Percentiles rank a stretch among this genome's conserved stretches.
phyloP scores from a whole-genome alignment of 2,888 invertebrate species.

The Theodoxus fluviatilis region DNA sequence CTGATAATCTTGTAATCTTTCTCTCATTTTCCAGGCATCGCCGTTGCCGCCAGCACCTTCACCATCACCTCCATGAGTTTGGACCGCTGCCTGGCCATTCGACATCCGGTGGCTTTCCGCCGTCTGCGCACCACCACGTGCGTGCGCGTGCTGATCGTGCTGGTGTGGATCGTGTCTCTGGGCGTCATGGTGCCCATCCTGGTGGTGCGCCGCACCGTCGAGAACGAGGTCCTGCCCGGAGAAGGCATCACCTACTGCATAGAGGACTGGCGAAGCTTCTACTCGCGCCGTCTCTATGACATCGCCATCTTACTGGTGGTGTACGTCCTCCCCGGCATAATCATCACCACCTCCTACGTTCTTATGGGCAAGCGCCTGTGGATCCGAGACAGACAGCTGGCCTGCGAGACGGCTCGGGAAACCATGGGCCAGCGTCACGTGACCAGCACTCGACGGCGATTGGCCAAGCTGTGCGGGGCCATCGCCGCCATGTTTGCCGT shows the following conservation, averaged over 20 bases:
- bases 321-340: slow-evolving; percentile 76
- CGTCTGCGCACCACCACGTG: slow-evolving; percentile 76
- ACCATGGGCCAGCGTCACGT: slow-evolving; percentile 32
- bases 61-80: slow-evolving; percentile 83
- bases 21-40: slow-evolving; percentile 54
- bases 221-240: slow-evolving; percentile 36
- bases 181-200: slow-evolving; percentile 76
- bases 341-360: slow-evolving; percentile 64
- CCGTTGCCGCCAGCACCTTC: slow-evolving; percentile 80
- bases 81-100: slow-evolving; percentile 76
- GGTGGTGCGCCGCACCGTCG: slow-evolving; percentile 62
- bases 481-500: slow-evolving; percentile 78
- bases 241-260: slow-evolving; percentile 67
- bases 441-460: slow-evolving; percentile 75
- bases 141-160: slow-evolving; percentile 72
- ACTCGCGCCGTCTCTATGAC: slow-evolving; percentile 71
- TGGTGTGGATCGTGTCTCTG: slow-evolving; percentile 75
- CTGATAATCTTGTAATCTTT: background rate
- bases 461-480: slow-evolving; percentile 79
- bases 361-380: slow-evolving; percentile 68
- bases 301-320: slow-evolving; percentile 77
- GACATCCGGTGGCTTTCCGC: slow-evolving; percentile 77
- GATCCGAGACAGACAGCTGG: slow-evolving; percentile 41
- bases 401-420: slow-evolving; percentile 17
- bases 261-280: slow-evolving; percentile 72